Base-by-base conservation (phyloP, 2,888 invertebrate genomes). In the Pyrochroa serraticornis region DNA sequence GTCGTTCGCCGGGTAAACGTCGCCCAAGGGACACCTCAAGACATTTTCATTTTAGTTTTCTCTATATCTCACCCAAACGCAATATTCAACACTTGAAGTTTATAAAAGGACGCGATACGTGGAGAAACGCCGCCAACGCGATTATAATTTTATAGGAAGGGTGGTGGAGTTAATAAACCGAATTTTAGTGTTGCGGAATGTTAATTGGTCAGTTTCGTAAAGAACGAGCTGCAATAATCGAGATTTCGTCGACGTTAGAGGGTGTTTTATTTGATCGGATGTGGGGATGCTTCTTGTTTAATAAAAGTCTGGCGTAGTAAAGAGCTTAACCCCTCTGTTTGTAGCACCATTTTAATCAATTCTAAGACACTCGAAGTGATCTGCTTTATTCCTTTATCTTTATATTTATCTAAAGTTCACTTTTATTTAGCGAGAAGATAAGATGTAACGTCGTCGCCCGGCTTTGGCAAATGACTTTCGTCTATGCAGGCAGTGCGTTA, bases 1-100 rank as follows among this genome's bases (percentile, higher is more conserved):
- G 80, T 79, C 78, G 76, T 78, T 77, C 74, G 73, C 72, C 69
- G 69, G 70, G 71, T 64, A 71, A 77, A 78, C 72, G 70, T 67
- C 70, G 64, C 79, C 72, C 77, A 58, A 43, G 77, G 76, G 79
- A 69, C 71, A 74, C 71, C 74, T 79, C 74, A 72, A 74, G 76
- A 75, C 76, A 72, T 77, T 78, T 78, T 77, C 77, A 77, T 78
- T 78, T 77, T 75, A 75, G 76, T 73, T 75, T 76, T 74, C 75
- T 69, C 69, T 64, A 68, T 68, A 69, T 69, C 65, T 71, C 68
- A 67, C 65, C 62, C 65, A 62, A 67, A 68, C 63, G 69, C 65
- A 63, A 71, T 69, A 70, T 68, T 68, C 67, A 59, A 60, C 69
- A 65, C 64, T 66, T 64, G 62, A 59, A 63, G 56, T 65, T 63